Conservation (phyloP, 2,797 vertebrate genomes). For the Myripristis jacobus region DNA sequence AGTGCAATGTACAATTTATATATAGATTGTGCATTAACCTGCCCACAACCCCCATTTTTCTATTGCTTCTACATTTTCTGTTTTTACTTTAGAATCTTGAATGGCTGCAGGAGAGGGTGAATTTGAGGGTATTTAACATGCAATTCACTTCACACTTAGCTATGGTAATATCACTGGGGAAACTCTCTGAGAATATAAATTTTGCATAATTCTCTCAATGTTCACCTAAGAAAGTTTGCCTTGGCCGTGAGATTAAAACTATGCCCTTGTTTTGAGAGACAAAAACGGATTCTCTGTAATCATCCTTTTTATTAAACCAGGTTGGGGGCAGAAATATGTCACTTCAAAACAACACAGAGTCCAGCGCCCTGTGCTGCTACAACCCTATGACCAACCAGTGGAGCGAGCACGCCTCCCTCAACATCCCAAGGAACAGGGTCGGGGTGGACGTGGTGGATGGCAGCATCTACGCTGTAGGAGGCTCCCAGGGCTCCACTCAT, state of each 20-base stretch:
- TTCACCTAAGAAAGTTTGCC: background rate
- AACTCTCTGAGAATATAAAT: background rate
- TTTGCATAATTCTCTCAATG: background rate
- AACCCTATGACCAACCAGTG: constrained; percentile 90
- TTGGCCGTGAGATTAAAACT: too few relatives aligned
- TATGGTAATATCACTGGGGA: background rate
- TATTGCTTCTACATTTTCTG: too few relatives aligned
- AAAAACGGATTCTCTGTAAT: background rate
- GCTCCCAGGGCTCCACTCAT: constrained; percentile 85
- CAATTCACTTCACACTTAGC: background rate
- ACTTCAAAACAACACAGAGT: constrained; percentile 81
- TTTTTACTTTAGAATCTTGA: too few relatives aligned
- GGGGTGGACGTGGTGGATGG: constrained; percentile 85
- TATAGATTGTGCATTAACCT: too few relatives aligned
- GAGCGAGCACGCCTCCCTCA: constrained; percentile 82
- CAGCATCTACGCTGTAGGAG: constrained; percentile 87
- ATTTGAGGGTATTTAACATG: background rate
- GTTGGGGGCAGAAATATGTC: constrained; percentile 86
- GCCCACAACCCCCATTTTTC: too few relatives aligned
- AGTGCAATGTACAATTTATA: too few relatives aligned
- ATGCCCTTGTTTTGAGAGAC: background rate
- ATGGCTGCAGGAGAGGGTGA: too few relatives aligned
- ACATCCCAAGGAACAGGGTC: constrained; percentile 85
- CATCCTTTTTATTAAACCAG: constrained; percentile 38
- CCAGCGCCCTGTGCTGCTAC: constrained; percentile 83